Percentiles rank a stretch among this genome's conserved stretches.
phyloP scores from a whole-genome alignment of 2,888 invertebrate genomes.

The Scaptomyza polygonia region DNA sequence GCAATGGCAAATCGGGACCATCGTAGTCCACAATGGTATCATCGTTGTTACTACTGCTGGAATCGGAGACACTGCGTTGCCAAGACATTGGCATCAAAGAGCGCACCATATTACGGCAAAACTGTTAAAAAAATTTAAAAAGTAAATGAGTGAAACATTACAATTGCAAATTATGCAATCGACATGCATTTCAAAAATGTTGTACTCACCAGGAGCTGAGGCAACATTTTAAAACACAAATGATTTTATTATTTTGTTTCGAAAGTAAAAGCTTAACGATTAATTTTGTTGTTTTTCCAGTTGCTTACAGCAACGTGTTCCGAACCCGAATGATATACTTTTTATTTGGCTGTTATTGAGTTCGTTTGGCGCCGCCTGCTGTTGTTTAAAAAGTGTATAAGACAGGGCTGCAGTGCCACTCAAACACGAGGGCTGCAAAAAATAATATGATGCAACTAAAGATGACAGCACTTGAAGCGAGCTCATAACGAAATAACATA shows the following conservation, averaged over 20 bases:
- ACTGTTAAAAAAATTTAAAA: conserved; percentile 28
- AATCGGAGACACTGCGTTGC: conserved; percentile 15
- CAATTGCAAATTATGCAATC: conserved; percentile 29
- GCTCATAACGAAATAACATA: too few relatives aligned
- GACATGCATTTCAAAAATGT: conserved; percentile 8
- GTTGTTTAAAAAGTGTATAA: conserved; percentile 9
- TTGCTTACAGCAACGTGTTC: conserved; percentile 3
- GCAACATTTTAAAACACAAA: conserved; percentile 26
- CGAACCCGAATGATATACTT: conserved; percentile 6
- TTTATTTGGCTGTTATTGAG: neutral
- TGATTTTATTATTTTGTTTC: neutral
- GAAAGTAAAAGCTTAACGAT: conserved; percentile 5
- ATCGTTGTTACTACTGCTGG: conserved; percentile 3
- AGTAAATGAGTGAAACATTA: conserved; percentile 7
- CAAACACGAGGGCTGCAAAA: conserved; percentile 20
- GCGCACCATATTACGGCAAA: conserved; percentile 35
- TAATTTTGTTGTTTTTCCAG: conserved; percentile 27
- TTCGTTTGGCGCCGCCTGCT: conserved; percentile 51
- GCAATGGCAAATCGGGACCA: conserved; percentile 85
- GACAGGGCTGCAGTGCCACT: conserved; percentile 16
- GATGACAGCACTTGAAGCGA: neutral
- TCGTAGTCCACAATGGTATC: conserved; percentile 72
- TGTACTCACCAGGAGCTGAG: conserved; percentile 36
- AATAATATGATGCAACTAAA: neutral
- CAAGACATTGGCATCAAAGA: conserved; percentile 33